A percentile compares a stretch with the other conserved stretches of the same genome.
These are phyloP conservation scores for Epizoanthus scotinus DNA, from an alignment of 92 coral and sea anemone species.

Conservation along the genomic window DNA sequence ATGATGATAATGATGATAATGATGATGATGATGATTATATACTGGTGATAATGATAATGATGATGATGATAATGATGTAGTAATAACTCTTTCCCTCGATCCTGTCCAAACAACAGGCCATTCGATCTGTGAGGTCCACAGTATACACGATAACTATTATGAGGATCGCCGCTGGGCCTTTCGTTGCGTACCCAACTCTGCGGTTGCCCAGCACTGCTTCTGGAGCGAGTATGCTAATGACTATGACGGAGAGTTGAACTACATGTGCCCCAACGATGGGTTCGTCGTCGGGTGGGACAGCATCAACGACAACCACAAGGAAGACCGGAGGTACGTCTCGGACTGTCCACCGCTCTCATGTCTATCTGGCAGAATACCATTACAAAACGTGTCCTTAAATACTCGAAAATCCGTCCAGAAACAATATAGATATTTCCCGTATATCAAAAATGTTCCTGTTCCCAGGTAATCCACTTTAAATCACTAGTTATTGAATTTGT, in stretches of 20 bases:
- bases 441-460: no score
- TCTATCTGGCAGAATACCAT: no score
- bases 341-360: no score
- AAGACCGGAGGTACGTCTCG: conserved; percentile 24
- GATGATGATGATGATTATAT: not conserved
- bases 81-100: not conserved
- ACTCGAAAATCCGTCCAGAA: no score
- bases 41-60: not conserved
- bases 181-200: conserved; percentile 18
- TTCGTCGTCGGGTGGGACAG: conserved; percentile 31
- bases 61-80: not conserved
- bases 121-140: conserved; percentile 21
- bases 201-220: conserved; percentile 26
- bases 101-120: conserved; percentile 1
- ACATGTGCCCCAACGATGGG: conserved; percentile 31
- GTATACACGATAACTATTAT: conserved; percentile 17
- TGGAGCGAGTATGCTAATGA: conserved; percentile 38
- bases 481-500: no score
- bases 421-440: no score
- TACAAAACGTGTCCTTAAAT: no score
- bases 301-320: conserved; percentile 21
- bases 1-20: not conserved
- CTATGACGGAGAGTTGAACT: conserved; percentile 27
- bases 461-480: no score
- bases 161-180: conserved; percentile 39